Conservation (phyloP, 2,113 vertebrate species). For the Gnathonemus echidnorhynchus region DNA sequence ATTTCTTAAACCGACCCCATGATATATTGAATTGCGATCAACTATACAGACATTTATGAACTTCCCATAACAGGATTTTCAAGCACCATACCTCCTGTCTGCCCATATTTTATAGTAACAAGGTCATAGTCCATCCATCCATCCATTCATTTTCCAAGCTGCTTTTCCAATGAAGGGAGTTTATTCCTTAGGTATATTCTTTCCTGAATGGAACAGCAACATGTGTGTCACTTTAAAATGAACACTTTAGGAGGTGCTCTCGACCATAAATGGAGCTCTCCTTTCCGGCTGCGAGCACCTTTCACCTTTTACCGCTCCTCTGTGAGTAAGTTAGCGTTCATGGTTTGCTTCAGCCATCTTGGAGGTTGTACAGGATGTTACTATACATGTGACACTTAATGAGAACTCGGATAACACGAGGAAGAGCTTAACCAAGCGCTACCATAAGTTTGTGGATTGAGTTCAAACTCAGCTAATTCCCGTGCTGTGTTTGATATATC, state of each 20-base stretch:
- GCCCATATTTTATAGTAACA: neutral
- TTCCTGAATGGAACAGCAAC: neutral
- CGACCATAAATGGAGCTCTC: neutral
- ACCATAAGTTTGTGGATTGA: neutral
- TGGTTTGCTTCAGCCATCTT: neutral
- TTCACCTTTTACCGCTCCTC: neutral
- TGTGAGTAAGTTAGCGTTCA: neutral
- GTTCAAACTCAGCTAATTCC: neutral
- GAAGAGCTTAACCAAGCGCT: neutral
- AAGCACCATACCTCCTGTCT: neutral
- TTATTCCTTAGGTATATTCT: neutral
- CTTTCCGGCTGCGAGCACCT: neutral
- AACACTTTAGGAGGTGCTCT: neutral
- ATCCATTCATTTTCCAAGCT: neutral
- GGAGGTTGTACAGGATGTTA: neutral
- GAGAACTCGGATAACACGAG: neutral
- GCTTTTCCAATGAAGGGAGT: neutral
- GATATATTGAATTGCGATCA: neutral
- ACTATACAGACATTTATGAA: neutral
- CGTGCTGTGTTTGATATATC: neutral
- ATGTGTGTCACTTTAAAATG: neutral
- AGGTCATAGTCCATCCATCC: neutral
- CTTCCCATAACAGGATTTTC: neutral
- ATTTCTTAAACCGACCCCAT: neutral
- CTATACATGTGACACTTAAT: neutral